Conservation (phyloP, 1,140 invertebrate genomes). For the Halesus radiatus region DNA sequence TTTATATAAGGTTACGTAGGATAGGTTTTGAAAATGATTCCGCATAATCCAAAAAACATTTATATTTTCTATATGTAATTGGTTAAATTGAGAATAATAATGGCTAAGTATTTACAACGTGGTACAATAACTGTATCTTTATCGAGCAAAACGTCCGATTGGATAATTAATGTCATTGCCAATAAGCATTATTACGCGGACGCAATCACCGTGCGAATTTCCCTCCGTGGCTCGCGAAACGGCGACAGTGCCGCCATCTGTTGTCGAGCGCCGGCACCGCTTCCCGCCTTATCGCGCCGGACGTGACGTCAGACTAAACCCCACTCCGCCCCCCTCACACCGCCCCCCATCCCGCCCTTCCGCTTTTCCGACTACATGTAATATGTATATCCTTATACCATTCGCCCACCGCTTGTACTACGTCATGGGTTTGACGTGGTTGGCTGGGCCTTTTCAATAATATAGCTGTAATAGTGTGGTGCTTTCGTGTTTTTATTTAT, state of each 20-base stretch:
- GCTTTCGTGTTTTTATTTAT: not conserved
- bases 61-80: no score
- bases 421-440: slow-evolving; percentile 24
- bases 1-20: no score
- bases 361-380: slow-evolving; percentile 26
- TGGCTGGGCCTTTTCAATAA: slow-evolving; percentile 5
- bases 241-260: slow-evolving; percentile 15
- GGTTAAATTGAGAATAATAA: no score
- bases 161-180: slow-evolving; percentile 1
- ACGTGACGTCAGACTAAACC: slow-evolving; percentile 26
- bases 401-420: not conserved
- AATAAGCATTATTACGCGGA: not conserved
- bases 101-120: no score
- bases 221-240: slow-evolving; percentile 18
- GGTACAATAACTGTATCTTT: not conserved
- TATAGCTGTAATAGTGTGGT: not conserved
- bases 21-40: no score
- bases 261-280: slow-evolving; percentile 16
- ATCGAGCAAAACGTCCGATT: not conserved
- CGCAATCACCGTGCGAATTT: slow-evolving; percentile 19
- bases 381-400: slow-evolving; percentile 2
- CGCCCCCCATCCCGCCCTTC: not conserved
- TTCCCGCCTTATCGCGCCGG: slow-evolving; percentile 32
- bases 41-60: no score
- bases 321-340: not conserved